Conservation (phyloP, 2,797 vertebrate species). For the Amazonetta brasiliensis region DNA sequence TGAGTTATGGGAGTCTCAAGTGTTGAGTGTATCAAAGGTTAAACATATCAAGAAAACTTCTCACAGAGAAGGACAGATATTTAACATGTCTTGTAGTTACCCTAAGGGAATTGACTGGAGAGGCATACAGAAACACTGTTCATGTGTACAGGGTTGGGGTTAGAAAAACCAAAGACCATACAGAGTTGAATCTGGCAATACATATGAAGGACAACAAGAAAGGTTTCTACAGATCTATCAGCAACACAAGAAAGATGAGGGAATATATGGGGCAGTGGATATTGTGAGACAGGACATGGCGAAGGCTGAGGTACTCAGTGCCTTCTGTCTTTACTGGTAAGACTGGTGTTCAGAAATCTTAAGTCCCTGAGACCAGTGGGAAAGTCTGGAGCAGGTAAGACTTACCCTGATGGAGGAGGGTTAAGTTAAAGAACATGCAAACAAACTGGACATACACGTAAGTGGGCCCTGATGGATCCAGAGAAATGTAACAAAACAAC, state of each 20-base stretch:
- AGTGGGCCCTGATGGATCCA: not conserved
- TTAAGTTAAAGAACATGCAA: not conserved
- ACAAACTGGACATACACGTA: not conserved
- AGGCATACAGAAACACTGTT: not conserved
- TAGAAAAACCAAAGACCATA: not conserved
- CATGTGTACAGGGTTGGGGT: not conserved
- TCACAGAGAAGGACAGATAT: not conserved
- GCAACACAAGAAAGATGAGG: not conserved
- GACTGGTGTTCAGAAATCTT: not conserved
- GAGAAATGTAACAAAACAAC: not conserved
- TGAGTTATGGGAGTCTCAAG: not conserved
- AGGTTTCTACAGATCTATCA: not conserved
- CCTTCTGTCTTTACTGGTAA: not conserved
- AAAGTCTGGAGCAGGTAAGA: rapidly evolving
- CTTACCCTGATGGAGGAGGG: not conserved
- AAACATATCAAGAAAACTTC: not conserved
- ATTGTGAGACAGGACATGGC: not conserved
- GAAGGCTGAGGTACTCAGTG: not conserved
- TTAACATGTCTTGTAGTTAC: not conserved
- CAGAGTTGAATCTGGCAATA: not conserved
- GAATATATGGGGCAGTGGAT: not conserved
- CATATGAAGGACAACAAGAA: not conserved
- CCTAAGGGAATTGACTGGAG: not conserved
- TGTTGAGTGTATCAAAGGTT: not conserved
- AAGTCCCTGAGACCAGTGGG: not conserved